These are phyloP conservation scores for Anarhynchus alexandrinus DNA, from an alignment of 2,113 vertebrate genomes.

Conservation along the genomic window DNA sequence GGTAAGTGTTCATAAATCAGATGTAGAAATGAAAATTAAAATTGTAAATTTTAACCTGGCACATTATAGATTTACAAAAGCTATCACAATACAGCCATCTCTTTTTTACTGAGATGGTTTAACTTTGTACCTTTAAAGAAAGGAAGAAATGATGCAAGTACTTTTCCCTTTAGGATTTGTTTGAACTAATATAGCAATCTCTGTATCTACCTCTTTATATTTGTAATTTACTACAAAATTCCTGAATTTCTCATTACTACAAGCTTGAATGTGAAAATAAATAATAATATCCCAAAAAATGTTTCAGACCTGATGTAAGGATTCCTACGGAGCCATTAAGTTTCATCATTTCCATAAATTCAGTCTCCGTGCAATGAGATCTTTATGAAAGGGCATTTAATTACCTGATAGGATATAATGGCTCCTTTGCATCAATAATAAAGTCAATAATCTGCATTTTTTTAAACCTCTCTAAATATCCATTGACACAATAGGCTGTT, in stretches of 20 bases:
- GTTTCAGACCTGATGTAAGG: constrained; percentile 1
- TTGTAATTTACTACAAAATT: neutral
- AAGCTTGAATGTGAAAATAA: constrained; percentile 7
- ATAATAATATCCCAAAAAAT: constrained; percentile 27
- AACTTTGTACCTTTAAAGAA: neutral
- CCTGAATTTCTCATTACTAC: constrained; percentile 14
- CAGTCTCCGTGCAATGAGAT: constrained; percentile 21
- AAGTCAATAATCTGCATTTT: constrained; percentile 63
- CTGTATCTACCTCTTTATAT: neutral
- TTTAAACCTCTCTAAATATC: constrained; percentile 52
- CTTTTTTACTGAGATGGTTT: neutral
- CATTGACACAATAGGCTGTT: neutral
- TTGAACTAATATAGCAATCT: neutral
- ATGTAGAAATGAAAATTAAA: constrained; percentile 24
- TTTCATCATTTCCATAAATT: constrained; percentile 62
- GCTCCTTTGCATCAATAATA: constrained; percentile 60
- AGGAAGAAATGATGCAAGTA: neutral
- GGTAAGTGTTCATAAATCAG: constrained; percentile 27
- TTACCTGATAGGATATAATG: constrained; percentile 56
- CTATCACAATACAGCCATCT: neutral
- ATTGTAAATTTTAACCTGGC: constrained; percentile 32
- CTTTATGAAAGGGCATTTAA: constrained; percentile 64
- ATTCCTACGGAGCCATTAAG: constrained; percentile 30
- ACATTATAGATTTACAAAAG: constrained; percentile 1
- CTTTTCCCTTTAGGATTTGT: neutral